phyloP scores from a whole-genome alignment of 2,888 invertebrate species.

The Leucoma salicis region DNA sequence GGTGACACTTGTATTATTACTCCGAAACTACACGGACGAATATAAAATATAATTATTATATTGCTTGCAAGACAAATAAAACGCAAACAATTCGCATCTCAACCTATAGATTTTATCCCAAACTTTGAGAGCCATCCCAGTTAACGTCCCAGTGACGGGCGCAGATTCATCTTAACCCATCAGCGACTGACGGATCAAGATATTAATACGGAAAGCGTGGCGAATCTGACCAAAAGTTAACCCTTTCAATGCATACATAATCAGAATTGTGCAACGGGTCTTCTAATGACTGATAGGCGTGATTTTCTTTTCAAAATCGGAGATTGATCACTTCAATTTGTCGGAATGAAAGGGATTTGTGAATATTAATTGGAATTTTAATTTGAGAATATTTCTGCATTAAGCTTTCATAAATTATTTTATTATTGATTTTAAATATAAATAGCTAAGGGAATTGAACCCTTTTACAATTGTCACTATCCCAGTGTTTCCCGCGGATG shows the following conservation, averaged over 20 bases:
- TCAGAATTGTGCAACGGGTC: slow-evolving; percentile 47
- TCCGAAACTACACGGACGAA: too few species aligned
- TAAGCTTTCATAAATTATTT: too few species aligned
- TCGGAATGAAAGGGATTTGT: slow-evolving; percentile 31
- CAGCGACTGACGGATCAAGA: slow-evolving; percentile 79
- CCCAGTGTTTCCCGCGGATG: too few species aligned
- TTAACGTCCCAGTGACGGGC: slow-evolving; percentile 54
- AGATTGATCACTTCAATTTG: slow-evolving; percentile 37
- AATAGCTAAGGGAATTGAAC: too few species aligned
- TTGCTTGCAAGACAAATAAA: slow-evolving; percentile 1
- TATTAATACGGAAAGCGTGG: slow-evolving; percentile 79
- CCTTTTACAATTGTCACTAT: too few species aligned
- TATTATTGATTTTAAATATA: too few species aligned
- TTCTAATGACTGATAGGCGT: slow-evolving; percentile 56
- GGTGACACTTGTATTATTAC: too few species aligned
- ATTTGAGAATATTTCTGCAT: slow-evolving; percentile 4
- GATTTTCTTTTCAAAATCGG: slow-evolving; percentile 35
- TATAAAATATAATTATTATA: too few species aligned
- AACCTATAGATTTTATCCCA: slow-evolving; percentile 15
- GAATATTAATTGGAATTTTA: slow-evolving; percentile 13
- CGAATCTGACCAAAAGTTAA: slow-evolving; percentile 73
- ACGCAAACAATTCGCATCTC: slow-evolving; percentile 12
- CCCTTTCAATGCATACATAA: slow-evolving; percentile 73
- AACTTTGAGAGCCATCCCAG: slow-evolving; percentile 41
- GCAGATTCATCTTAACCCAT: slow-evolving; percentile 77